Conservation (phyloP, 2,113 vertebrate species). For the Prunella fulvescens region DNA sequence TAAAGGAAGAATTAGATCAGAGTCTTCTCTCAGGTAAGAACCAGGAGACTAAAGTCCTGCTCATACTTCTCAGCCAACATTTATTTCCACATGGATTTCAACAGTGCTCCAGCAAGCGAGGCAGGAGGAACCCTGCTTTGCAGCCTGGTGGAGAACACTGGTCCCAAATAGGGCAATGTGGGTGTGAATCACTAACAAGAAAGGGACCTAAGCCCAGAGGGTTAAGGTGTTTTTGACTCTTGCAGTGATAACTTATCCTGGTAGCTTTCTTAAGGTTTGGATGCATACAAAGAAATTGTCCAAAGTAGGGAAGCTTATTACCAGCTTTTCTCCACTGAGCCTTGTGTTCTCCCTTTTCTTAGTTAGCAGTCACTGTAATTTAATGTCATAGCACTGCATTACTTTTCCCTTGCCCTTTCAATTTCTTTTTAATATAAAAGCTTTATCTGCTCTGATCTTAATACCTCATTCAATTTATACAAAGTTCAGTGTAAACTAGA, state of each 20-base stretch:
- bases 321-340: background rate
- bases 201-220: background rate
- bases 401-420: background rate
- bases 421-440: background rate
- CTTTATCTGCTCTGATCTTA: background rate
- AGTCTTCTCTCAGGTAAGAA: background rate
- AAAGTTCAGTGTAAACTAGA: background rate
- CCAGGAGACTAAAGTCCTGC: background rate
- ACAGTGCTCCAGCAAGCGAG: background rate
- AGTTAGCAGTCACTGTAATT: background rate
- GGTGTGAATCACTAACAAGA: background rate
- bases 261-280: background rate
- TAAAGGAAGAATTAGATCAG: background rate
- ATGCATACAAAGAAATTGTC: background rate
- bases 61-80: background rate
- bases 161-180: background rate
- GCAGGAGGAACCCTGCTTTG: background rate
- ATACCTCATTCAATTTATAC: background rate
- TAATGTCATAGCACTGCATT: background rate
- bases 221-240: background rate
- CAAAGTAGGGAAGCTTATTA: background rate
- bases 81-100: background rate
- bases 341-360: background rate
- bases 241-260: background rate
- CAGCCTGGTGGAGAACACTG: background rate